Evolutionary conservation across 2,113 vertebrate species (phyloP), one percentile per base, ranked within the genome.

Genomic region (Poicephalus meyeri): DNA sequence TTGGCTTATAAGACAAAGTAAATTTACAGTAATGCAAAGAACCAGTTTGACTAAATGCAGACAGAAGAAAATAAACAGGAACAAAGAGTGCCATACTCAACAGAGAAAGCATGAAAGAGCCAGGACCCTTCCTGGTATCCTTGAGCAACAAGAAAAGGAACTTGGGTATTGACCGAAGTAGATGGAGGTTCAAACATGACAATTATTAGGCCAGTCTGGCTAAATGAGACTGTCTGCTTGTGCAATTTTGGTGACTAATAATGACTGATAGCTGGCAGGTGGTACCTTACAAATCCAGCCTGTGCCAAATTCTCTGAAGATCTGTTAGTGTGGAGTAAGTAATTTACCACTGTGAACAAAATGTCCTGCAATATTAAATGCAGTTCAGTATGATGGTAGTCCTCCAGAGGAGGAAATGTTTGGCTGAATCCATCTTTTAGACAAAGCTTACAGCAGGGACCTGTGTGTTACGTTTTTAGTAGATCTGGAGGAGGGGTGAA

Each of bases 231-330:
- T 93, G 69, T 31, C 37, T 83, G 64, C 86, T 50, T 79, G 44
- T 89, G 77, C 77, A 47, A 3, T 93, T 96, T 71, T 86, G 73
- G 86, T 87, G 91, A 86, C 84, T 86, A 80, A 94, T 77, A 76
- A 60, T 91, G 88, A 89, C 80, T 95, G 77, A 60, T 64, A 71
- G 65, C 61, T 91, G 89, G 81, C 89, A 95, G 95, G 94, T 95
- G 86, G 89, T 91, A 92, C 83, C 93, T 84, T 92, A n/a, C 26
- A 92, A 95, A 91, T 71, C 86, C 69, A 91, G 80, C 64, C 79
- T 37, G 46, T 61, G 90, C 86, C 93, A 93, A 89, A 81, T 74
- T 55, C 86, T 71, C 72, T 44, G 56, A 84, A 93, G 94, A 83
- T 55, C 86, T 93, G 77, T 80, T 91, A 79, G 50, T 9, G 35